A percentile compares a stretch with the other conserved stretches of the same genome.
phyloP scores from a whole-genome alignment of 2,888 invertebrate species.

The Oconnorella tubifera region DNA sequence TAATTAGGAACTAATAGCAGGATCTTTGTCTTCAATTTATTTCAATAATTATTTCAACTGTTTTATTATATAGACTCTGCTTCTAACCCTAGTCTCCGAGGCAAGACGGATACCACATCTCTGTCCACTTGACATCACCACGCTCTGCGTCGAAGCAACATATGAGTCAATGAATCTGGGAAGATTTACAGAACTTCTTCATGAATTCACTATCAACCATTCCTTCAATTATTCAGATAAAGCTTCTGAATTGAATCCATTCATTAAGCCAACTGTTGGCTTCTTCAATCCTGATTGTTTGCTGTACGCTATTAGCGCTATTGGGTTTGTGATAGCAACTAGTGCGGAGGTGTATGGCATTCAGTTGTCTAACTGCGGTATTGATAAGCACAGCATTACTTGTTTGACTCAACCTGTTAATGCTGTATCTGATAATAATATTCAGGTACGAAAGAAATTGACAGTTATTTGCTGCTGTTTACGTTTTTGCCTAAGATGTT shows the following conservation, averaged over 20 bases:
- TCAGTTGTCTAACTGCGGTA: conserved; percentile 27
- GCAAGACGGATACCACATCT: background rate
- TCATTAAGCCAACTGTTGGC: too few species aligned
- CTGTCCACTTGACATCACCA: background rate
- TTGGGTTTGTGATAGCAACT: conserved; percentile 30
- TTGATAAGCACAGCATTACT: conserved; percentile 19
- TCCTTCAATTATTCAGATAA: background rate
- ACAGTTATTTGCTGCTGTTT: background rate
- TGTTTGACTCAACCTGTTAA: conserved; percentile 32
- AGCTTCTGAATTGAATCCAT: too few species aligned
- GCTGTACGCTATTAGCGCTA: conserved; percentile 27
- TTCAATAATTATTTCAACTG: background rate
- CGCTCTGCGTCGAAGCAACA: background rate
- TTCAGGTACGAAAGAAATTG: conserved; percentile 18
- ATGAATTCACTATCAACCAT: background rate
- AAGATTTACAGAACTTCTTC: background rate
- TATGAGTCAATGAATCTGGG: background rate
- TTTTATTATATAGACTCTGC: background rate
- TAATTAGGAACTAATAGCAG: too few species aligned
- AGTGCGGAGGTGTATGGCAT: conserved; percentile 28
- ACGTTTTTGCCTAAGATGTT: too few species aligned
- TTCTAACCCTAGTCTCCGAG: background rate
- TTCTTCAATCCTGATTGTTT: too few species aligned
- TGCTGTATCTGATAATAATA: conserved; percentile 33
- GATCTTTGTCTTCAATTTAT: too few species aligned